phyloP scores from a whole-genome alignment of 2,113 vertebrate species.

The Leucoraja erinaceus region DNA sequence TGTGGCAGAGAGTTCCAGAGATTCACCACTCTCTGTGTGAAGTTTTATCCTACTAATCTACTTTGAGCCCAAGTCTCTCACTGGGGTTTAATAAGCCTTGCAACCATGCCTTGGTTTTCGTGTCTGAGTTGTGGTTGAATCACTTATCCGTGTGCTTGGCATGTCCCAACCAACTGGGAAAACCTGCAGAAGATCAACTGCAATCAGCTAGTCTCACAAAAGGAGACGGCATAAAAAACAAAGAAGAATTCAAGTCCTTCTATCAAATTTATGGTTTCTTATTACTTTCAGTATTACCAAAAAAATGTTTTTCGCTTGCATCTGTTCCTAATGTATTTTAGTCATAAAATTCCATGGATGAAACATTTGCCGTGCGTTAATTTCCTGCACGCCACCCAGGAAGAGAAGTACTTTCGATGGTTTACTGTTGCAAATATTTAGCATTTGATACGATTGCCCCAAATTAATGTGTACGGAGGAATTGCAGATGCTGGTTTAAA shows the following conservation, averaged over 20 bases:
- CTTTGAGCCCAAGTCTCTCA: not conserved
- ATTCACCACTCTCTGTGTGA: too few relatives aligned
- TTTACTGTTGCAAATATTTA: not conserved
- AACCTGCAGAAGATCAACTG: not conserved
- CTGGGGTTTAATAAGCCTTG: not conserved
- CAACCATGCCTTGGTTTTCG: not conserved
- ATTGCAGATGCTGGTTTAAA: too few relatives aligned
- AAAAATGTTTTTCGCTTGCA: not conserved
- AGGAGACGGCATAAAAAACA: not conserved
- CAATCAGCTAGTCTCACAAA: not conserved
- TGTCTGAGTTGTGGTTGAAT: not conserved
- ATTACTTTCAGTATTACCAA: not conserved
- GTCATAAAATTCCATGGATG: not conserved
- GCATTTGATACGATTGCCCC: not conserved
- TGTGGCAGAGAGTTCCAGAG: too few relatives aligned
- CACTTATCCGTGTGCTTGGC: not conserved
- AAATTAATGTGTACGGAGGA: not conserved
- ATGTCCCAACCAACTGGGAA: not conserved
- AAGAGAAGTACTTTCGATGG: not conserved
- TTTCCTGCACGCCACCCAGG: not conserved
- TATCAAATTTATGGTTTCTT: slow-evolving; percentile 12
- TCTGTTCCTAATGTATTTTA: slow-evolving; percentile 9
- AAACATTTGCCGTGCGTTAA: not conserved
- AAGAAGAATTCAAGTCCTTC: not conserved
- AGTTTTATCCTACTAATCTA: too few relatives aligned